Percentiles rank a stretch among this genome's conserved stretches.
These are phyloP conservation scores for Pygocentrus nattereri DNA, from an alignment of 2,797 vertebrate species.

Conservation along the genomic window DNA sequence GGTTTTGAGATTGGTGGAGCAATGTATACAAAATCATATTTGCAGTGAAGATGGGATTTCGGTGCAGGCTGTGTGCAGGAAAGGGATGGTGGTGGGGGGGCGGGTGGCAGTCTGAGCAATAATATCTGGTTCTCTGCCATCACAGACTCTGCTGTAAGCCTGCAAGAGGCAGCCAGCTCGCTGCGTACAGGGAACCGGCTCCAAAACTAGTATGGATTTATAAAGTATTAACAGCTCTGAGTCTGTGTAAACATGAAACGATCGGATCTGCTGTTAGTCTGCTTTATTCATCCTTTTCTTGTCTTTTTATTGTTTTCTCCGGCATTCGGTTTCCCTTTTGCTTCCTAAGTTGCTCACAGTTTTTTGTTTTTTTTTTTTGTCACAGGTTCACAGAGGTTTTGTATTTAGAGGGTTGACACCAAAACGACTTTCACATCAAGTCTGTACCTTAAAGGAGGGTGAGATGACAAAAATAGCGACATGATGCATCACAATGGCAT, in stretches of 20 bases:
- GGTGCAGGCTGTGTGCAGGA: constrained; percentile 38
- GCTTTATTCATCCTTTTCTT: constrained; percentile 26
- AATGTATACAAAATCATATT: constrained; percentile 53
- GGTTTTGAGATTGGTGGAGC: constrained; percentile 39
- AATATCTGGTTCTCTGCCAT: constrained; percentile 57
- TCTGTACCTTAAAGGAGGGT: too few species aligned
- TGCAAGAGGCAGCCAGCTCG: constrained; percentile 59
- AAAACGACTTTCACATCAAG: too few species aligned
- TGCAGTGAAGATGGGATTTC: constrained; percentile 55
- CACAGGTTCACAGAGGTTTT: background rate
- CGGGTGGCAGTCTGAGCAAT: constrained; percentile 52
- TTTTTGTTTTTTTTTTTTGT: too few species aligned
- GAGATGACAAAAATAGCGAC: too few species aligned
- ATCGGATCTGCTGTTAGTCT: constrained; percentile 45
- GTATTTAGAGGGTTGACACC: background rate
- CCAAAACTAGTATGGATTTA: constrained; percentile 54
- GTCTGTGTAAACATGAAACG: constrained; percentile 53
- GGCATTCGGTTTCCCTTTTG: constrained; percentile 20
- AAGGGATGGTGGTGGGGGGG: constrained; percentile 41
- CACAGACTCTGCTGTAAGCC: constrained; percentile 58
- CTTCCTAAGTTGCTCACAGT: constrained; percentile 14
- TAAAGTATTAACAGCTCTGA: constrained; percentile 57
- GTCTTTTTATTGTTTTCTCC: constrained; percentile 12
- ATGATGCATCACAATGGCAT: too few species aligned
- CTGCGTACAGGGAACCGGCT: constrained; percentile 38